phyloP scores from a whole-genome alignment of 2,797 vertebrate species.

The Melanotaenia trifasciata region DNA sequence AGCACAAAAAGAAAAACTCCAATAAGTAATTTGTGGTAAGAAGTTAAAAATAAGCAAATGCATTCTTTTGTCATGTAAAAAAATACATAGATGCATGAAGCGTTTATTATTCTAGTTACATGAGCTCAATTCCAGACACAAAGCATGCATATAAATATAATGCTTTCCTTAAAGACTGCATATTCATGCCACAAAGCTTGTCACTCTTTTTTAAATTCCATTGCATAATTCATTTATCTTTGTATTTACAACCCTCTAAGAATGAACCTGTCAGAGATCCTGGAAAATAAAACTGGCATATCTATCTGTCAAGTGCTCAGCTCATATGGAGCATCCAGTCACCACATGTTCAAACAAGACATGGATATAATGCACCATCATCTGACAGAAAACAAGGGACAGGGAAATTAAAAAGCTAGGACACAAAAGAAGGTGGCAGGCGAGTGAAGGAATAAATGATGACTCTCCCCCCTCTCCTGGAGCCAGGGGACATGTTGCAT shows the following conservation, averaged over 20 bases:
- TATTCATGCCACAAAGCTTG: constrained; percentile 52
- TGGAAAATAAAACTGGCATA: constrained; percentile 54
- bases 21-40: constrained; percentile 17
- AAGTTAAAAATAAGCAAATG: background rate
- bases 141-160: constrained; percentile 62
- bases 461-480: constrained; percentile 44
- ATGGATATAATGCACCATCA: constrained; percentile 75
- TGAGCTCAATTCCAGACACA: constrained; percentile 28
- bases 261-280: constrained; percentile 76
- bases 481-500: constrained; percentile 80
- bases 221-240: constrained; percentile 79
- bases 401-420: constrained; percentile 75
- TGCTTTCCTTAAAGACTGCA: constrained; percentile 54
- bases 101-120: constrained; percentile 20
- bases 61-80: constrained; percentile 29
- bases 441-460: constrained; percentile 72
- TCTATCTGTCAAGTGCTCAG: constrained; percentile 67
- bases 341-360: constrained; percentile 61
- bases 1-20: constrained; percentile 7
- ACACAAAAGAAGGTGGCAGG: constrained; percentile 73
- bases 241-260: constrained; percentile 76
- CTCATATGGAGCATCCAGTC: constrained; percentile 52
- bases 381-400: constrained; percentile 76
- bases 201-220: constrained; percentile 60
- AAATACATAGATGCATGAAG: constrained; percentile 18